Base-by-base conservation (phyloP, 2,888 invertebrate species). In the Oxyteleia sp. region DNA sequence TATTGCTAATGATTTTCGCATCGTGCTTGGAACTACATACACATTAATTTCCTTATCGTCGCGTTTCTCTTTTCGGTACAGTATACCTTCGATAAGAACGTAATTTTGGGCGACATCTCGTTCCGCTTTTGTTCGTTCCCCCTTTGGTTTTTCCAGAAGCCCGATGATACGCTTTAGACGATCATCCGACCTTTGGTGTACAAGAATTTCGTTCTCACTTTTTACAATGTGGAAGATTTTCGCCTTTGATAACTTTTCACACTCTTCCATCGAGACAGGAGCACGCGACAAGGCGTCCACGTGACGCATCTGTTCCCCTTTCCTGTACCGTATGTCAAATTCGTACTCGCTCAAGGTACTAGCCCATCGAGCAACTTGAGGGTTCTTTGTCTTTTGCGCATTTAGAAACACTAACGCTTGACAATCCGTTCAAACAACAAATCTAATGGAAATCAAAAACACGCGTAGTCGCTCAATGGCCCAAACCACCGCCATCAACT, bases 391-490 rank as follows among this genome's bases (percentile, higher is more conserved):
- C 76, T 87, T 87, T 20, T 87, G 75, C 0, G 63, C 68, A 47
- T 89, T 88, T 13, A 88, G 53, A 72, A 82, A 87, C 0, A 86
- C 68, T 4, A 89, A 43, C 1, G 88, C 87, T 69, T 87, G 88
- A 59, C 89, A 88, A 20, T 64, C 57, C 0, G 45, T 57, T 4
- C 38, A 8, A 10, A 64, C 20, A 0, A 11, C 23, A 10, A 64
- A 66, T n/a, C 49, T 23, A 0, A 57, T 15, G 4, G 11, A n/a
- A 0, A 66, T 45, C 1, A 64, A 15, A 20, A 75, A 66, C 2
- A 32, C 20, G 0, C 66, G 23, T 2, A 74, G 87, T 86, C 15
- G 85, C 85, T 5, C 85, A 26, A 59, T 20, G 4, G 61, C 45
- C 68, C 69, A 69, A 2, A 63, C 61, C 4, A 69, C 53, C 10